Percentiles rank a stretch among this genome's conserved stretches.
Conservation (phyloP, 2,113 vertebrate genomes). For the Chrysochloris asiatica region DNA sequence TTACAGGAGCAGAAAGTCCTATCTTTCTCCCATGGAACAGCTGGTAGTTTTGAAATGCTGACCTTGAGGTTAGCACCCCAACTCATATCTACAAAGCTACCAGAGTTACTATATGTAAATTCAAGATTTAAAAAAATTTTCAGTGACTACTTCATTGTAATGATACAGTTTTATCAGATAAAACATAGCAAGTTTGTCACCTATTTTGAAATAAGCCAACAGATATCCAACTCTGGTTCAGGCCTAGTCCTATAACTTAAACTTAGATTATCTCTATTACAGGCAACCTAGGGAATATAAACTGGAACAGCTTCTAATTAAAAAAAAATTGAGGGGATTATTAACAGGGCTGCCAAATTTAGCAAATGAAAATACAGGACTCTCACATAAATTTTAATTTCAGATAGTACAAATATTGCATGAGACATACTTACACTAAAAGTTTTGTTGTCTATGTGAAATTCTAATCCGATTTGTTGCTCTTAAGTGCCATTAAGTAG, state of each 20-base stretch:
- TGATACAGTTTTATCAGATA: slow-evolving; percentile 1
- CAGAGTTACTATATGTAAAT: slow-evolving; percentile 26
- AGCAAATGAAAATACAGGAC: slow-evolving; percentile 33
- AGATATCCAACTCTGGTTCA: too few species aligned
- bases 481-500: too few species aligned
- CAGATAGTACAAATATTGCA: background rate
- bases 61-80: too few species aligned
- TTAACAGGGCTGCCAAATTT: background rate
- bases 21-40: too few species aligned
- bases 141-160: background rate
- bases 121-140: background rate
- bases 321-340: background rate
- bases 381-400: slow-evolving; percentile 35
- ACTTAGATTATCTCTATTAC: background rate
- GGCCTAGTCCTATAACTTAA: background rate
- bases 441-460: background rate
- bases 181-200: slow-evolving; percentile 22
- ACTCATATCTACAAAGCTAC: too few species aligned
- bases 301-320: background rate
- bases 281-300: too few species aligned
- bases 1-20: too few species aligned
- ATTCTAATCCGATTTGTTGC: background rate
- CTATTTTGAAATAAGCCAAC: slow-evolving; percentile 8
- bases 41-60: too few species aligned
- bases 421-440: slow-evolving; percentile 3